phyloP scores from a whole-genome alignment of 2,888 invertebrate genomes.

The Deroplatys truncata region DNA sequence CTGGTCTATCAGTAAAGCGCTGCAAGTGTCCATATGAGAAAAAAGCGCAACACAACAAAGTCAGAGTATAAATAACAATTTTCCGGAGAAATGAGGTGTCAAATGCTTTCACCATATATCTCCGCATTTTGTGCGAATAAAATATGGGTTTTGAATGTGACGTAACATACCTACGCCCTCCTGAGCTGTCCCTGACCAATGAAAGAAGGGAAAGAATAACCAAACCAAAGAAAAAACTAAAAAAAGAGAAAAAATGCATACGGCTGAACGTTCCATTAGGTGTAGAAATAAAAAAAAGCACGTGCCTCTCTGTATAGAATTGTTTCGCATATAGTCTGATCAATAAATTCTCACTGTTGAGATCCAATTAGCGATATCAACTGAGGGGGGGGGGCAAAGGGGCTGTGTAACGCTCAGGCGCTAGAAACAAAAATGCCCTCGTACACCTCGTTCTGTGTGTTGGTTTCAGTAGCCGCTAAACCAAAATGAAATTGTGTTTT shows the following conservation, averaged over 20 bases:
- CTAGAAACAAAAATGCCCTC: not conserved
- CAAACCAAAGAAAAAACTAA: not conserved
- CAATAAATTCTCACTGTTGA: not conserved
- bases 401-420: not conserved
- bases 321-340: not conserved
- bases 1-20: too few relatives aligned
- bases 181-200: not conserved
- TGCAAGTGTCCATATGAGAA: not conserved
- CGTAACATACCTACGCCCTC: not conserved
- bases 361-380: slow-evolving; percentile 8
- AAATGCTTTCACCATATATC: not conserved
- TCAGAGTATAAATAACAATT: not conserved
- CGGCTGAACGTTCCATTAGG: not conserved
- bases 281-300: not conserved
- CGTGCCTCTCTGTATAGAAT: not conserved
- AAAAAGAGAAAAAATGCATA: too few relatives aligned
- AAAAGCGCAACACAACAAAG: not conserved
- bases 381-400: not conserved
- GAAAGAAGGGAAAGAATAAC: not conserved
- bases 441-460: not conserved
- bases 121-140: not conserved
- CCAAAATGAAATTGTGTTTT: too few relatives aligned
- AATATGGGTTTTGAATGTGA: not conserved
- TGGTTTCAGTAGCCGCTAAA: not conserved
- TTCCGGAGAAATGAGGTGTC: not conserved